These are phyloP conservation scores for Onychostoma macrolepis DNA, from an alignment of 2,113 vertebrate genomes.

Conservation along the genomic window DNA sequence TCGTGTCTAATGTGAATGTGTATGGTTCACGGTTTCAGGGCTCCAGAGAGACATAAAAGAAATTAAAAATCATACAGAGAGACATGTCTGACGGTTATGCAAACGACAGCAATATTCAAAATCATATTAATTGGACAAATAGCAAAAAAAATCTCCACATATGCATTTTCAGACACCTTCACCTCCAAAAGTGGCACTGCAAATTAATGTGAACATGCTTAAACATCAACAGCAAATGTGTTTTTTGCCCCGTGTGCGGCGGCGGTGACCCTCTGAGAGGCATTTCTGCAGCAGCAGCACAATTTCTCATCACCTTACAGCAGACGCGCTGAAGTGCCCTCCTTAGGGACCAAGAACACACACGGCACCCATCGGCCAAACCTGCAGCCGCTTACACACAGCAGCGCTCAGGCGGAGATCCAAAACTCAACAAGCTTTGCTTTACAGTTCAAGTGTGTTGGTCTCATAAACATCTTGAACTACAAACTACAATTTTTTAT, in stretches of 20 bases:
- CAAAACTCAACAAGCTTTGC: background rate
- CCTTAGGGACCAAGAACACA: slow-evolving; percentile 1
- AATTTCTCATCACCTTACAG: slow-evolving; percentile 76
- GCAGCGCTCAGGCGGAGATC: background rate
- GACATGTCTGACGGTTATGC: background rate
- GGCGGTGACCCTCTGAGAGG: slow-evolving; percentile 71
- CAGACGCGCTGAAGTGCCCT: slow-evolving; percentile 53
- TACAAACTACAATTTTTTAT: no score
- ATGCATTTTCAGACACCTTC: background rate
- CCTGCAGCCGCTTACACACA: no score
- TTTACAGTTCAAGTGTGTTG: background rate
- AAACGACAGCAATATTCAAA: background rate
- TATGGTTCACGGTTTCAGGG: no score
- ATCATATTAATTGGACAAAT: background rate
- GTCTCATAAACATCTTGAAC: background rate
- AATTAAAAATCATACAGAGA: slow-evolving; percentile 33
- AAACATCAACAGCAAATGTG: slow-evolving; percentile 2
- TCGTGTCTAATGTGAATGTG: background rate
- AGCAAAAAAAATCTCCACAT: background rate
- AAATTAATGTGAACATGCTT: background rate
- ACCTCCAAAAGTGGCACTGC: background rate
- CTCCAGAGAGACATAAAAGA: background rate
- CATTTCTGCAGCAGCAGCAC: slow-evolving; percentile 70
- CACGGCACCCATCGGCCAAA: background rate
- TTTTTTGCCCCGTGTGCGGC: slow-evolving; percentile 49